These are phyloP conservation scores for Trachymyrmex septentrionalis DNA, from an alignment of 1,140 invertebrate species.

Conservation along the genomic window DNA sequence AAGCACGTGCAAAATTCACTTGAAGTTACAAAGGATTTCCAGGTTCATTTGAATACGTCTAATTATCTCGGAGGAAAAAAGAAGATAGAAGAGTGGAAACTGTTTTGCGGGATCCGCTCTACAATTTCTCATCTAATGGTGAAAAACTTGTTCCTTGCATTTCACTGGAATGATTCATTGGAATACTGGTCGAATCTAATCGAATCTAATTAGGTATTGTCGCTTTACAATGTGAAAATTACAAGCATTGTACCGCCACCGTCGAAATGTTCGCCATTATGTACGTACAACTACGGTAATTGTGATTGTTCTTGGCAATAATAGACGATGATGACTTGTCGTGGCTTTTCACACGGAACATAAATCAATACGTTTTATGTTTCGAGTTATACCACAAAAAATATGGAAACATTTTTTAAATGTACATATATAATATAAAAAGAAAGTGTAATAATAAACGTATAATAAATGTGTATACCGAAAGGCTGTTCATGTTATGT, in stretches of 20 bases:
- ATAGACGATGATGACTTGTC: neutral
- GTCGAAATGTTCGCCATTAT: slow-evolving; percentile 3
- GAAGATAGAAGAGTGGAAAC: neutral
- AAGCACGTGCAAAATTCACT: slow-evolving; percentile 39
- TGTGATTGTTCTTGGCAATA: slow-evolving; percentile 1
- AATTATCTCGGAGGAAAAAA: slow-evolving; percentile 34
- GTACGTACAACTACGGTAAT: neutral
- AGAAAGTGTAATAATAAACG: neutral
- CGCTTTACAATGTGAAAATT: slow-evolving; percentile 25
- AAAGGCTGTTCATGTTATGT: neutral
- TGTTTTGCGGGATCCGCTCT: neutral
- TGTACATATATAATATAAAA: neutral
- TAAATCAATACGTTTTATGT: neutral
- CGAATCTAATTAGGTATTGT: slow-evolving; percentile 28
- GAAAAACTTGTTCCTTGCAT: slow-evolving; percentile 1
- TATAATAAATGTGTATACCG: neutral
- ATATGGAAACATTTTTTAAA: neutral
- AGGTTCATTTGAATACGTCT: slow-evolving; percentile 51
- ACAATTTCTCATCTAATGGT: slow-evolving; percentile 16
- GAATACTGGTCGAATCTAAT: slow-evolving; percentile 24
- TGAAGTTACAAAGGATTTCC: slow-evolving; percentile 46
- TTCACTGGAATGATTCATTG: neutral
- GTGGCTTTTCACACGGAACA: neutral
- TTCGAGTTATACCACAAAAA: neutral
- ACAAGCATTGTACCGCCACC: neutral